Evolutionary conservation across 2,888 invertebrate genomes (phyloP).

Genomic region (Drosophila nr. perissopoda): DNA sequence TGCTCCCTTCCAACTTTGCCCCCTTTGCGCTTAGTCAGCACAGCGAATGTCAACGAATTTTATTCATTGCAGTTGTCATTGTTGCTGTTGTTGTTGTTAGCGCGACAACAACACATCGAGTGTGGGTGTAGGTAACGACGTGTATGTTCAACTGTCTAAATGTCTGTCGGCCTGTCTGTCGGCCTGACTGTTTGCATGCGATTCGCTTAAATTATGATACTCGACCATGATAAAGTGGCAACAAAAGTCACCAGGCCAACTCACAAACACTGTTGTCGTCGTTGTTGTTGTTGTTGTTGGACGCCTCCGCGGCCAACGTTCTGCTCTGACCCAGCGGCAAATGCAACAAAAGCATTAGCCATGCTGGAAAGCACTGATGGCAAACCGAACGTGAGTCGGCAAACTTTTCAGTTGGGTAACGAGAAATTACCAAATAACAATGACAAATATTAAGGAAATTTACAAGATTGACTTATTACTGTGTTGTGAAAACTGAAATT

Average conservation of each 20-base stretch:
- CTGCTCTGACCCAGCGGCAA: conserved; percentile 28
- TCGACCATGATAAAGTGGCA: conserved; percentile 75
- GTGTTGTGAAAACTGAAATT: not conserved
- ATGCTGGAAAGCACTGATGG: conserved; percentile 9
- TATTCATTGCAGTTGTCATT: conserved; percentile 60
- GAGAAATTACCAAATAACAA: not conserved
- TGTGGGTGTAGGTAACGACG: conserved; percentile 64
- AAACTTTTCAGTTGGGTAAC: not conserved
- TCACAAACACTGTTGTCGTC: conserved; percentile 19
- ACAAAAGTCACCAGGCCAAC: conserved; percentile 69
- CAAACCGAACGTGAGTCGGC: conserved; percentile 21
- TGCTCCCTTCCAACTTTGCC: not conserved
- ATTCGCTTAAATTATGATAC: conserved; percentile 79
- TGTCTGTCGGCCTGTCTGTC: conserved; percentile 10
- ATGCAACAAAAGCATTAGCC: conserved; percentile 11
- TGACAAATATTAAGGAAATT: not conserved
- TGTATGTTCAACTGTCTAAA: conserved; percentile 34
- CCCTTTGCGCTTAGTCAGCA: conserved; percentile 66
- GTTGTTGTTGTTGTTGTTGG: conserved; percentile 29
- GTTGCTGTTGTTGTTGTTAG: conserved; percentile 45
- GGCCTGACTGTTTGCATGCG: conserved; percentile 38
- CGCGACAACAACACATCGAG: conserved; percentile 40
- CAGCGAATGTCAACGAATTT: conserved; percentile 74
- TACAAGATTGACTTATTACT: not conserved
- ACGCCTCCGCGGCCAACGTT: conserved; percentile 50